Evolutionary conservation across 2,113 vertebrate genomes (phyloP).

Genomic region (Engystomops pustulosus): DNA sequence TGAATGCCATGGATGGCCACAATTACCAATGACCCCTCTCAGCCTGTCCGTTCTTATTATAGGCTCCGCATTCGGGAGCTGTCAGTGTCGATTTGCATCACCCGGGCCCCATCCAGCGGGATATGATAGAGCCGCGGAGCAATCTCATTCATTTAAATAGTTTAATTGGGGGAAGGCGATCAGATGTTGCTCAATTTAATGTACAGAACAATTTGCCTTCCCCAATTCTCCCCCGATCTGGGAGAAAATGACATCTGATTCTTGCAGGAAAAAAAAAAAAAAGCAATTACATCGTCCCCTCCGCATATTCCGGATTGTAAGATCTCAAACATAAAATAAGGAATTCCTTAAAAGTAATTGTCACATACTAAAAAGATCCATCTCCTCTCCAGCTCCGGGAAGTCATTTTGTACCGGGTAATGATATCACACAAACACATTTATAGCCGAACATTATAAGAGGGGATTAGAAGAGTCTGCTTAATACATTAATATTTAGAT

Average conservation of each 20-base stretch:
- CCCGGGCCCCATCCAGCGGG: conserved; percentile 87
- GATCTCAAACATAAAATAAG: conserved; percentile 84
- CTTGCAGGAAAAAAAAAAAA: conserved; percentile 79
- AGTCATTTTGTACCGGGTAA: conserved; percentile 85
- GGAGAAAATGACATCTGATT: conserved; percentile 85
- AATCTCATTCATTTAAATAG: conserved; percentile 94
- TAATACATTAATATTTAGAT: conserved; percentile 57
- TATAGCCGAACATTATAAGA: conserved; percentile 41
- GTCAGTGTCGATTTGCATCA: conserved; percentile 95
- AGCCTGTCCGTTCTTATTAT: conserved; percentile 86
- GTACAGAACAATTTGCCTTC: conserved; percentile 84
- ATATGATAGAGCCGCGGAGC: conserved; percentile 94
- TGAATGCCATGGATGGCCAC: conserved; percentile 88
- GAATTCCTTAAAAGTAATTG: conserved; percentile 88
- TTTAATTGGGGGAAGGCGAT: conserved; percentile 97
- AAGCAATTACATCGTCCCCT: conserved; percentile 83
- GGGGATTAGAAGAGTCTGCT: conserved; percentile 30
- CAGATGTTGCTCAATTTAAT: conserved; percentile 93
- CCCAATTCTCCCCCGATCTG: conserved; percentile 78
- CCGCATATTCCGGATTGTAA: conserved; percentile 77
- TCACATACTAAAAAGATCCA: conserved; percentile 85
- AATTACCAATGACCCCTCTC: conserved; percentile 92
- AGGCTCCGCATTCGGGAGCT: conserved; percentile 80
- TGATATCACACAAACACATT: conserved; percentile 81
- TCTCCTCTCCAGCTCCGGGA: conserved; percentile 83